phyloP scores from a whole-genome alignment of 2,113 vertebrate species.

The Gobiocypris rarus region DNA sequence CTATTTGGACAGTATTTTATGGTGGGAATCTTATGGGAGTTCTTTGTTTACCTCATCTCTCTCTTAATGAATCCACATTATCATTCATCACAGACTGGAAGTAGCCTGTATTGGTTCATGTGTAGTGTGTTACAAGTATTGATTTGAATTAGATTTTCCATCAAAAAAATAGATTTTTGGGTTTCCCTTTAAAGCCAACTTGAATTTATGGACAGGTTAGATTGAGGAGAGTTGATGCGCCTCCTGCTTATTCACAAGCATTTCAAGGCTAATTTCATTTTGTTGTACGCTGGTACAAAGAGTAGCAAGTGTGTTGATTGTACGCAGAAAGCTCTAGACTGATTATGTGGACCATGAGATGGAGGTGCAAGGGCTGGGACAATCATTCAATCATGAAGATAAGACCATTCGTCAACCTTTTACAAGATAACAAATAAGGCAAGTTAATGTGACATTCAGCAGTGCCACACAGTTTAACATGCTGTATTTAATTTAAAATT shows the following conservation, averaged over 20 bases:
- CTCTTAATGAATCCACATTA: background rate
- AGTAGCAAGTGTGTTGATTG: background rate
- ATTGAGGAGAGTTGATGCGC: background rate
- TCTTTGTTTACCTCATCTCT: conserved; percentile 1
- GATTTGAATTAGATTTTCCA: background rate
- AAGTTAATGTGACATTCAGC: background rate
- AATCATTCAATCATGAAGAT: background rate
- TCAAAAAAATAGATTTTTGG: too few relatives aligned
- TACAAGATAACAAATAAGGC: conserved; percentile 20
- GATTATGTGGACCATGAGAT: background rate
- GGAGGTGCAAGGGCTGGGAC: background rate
- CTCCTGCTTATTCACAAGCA: background rate
- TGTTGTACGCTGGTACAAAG: background rate
- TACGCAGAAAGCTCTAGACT: background rate
- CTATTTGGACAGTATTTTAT: conserved; percentile 3
- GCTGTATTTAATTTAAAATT: too few relatives aligned
- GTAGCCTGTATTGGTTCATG: background rate
- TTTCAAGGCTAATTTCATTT: background rate
- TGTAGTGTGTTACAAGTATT: background rate
- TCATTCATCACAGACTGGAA: background rate
- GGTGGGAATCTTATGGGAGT: background rate
- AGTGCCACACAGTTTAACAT: background rate
- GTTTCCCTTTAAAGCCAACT: background rate
- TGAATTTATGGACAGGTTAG: background rate
- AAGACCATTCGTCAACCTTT: background rate